Base-by-base conservation (phyloP, 1,140 invertebrate species). In the Drosophila sp. region DNA sequence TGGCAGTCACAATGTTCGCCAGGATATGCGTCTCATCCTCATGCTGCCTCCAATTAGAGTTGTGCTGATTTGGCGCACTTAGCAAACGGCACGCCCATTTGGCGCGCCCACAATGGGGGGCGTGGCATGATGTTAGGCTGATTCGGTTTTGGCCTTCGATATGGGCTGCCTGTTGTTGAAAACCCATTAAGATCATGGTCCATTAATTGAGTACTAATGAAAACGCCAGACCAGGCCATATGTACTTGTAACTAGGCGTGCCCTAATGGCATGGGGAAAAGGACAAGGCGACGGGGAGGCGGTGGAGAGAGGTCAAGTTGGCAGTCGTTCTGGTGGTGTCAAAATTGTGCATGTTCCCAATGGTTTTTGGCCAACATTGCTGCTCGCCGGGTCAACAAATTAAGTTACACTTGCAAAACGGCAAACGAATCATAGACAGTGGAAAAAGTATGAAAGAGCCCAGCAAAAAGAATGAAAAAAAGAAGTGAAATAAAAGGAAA, bases 101-200 rank as follows among this genome's bases (percentile, higher is more conserved):
- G 73, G 14, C 46, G 32, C 40, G 36, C 36, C 34, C 21, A 7
- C 8, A 36, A 36, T 50, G 27, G 34, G 7, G 32, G 27, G 38
- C 53, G 34, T 27, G 32, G 50, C 9, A 41, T 40, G 53, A 40
- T 54, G 57, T 70, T 62, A 41, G 58, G 57, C 57, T 62, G 50
- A 74, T 70, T 70, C 57, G 58, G 66, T 74, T 53, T 69, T 57
- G 51, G 64, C 25, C 29, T 41, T 69, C 50, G 54, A 16, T 62
- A 40, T 40, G 59, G 53, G 57, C 51, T 57, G 65, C 56, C 72
- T 76, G 78, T 76, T 89, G 76, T 82, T 76, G 82, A 76, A 78
- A 89, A 83, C 78, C 83, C 83, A 87, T 87, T 87, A 87, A 89
- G 82, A 87, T 87, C 83, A 87, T 87, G 83, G 83, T 89, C 83